A percentile compares a stretch with the other conserved stretches of the same genome.
Evolutionary conservation across 2,888 invertebrate genomes (phyloP).

Genomic region (Tenodera sinensis): DNA sequence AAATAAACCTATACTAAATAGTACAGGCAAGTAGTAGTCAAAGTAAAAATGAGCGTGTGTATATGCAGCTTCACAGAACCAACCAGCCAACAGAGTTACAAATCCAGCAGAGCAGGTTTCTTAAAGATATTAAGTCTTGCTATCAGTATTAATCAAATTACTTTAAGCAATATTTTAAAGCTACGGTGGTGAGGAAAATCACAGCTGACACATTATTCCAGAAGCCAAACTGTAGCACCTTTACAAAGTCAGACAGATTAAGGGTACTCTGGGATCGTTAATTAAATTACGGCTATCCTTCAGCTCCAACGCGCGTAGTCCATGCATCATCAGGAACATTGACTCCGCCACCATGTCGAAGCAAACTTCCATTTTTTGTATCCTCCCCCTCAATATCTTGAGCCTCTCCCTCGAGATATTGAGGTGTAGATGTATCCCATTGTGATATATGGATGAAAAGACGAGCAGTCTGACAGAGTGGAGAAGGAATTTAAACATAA

Average conservation of each 20-base stretch:
- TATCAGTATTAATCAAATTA: no score
- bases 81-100: no score
- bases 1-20: no score
- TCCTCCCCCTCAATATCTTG: background rate
- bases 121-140: background rate
- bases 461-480: background rate
- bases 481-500: background rate
- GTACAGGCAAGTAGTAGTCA: no score
- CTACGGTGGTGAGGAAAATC: background rate
- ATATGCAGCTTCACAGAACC: no score
- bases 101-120: background rate
- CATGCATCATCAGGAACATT: background rate
- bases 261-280: background rate
- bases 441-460: slow-evolving; percentile 11
- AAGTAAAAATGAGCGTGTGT: no score
- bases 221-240: background rate
- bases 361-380: background rate
- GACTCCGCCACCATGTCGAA: background rate
- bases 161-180: no score
- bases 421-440: background rate
- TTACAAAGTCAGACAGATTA: background rate
- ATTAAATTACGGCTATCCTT: background rate
- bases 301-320: background rate
- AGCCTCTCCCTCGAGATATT: background rate
- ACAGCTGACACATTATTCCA: background rate